phyloP scores from a whole-genome alignment of 2,888 invertebrate genomes.

The Apotomis turbidana region DNA sequence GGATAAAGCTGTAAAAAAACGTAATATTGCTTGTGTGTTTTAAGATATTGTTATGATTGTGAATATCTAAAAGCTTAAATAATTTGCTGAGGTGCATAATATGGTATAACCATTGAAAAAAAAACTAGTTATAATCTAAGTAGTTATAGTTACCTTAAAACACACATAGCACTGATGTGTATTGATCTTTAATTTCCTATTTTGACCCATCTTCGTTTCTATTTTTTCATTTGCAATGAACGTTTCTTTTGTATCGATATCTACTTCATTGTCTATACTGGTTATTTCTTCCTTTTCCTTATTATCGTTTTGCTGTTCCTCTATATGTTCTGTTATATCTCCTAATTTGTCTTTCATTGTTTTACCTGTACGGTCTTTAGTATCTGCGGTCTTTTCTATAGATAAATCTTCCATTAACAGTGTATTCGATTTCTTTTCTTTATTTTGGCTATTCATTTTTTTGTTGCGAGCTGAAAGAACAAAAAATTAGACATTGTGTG shows the following conservation, averaged over 20 bases:
- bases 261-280: neutral
- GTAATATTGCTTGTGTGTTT: neutral
- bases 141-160: conserved; percentile 54
- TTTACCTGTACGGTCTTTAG: neutral
- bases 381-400: conserved; percentile 8
- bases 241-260: neutral
- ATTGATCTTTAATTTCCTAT: conserved; percentile 56
- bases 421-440: conserved; percentile 2
- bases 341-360: neutral
- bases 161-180: conserved; percentile 72
- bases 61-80: too few species aligned
- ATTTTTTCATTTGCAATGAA: conserved; percentile 10
- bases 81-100: too few species aligned
- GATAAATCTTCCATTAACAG: conserved; percentile 14
- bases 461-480: conserved; percentile 9
- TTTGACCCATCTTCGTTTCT: conserved; percentile 37
- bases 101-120: too few species aligned
- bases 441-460: neutral
- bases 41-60: neutral
- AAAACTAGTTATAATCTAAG: neutral
- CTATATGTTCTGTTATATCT: neutral
- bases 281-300: neutral
- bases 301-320: conserved; percentile 9
- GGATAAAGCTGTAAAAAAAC: conserved; percentile 63
- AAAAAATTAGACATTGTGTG: neutral